Evolutionary conservation across 1,140 invertebrate genomes (phyloP), one percentile per base, ranked within the genome.

Genomic region (Drosophila nikananu): DNA sequence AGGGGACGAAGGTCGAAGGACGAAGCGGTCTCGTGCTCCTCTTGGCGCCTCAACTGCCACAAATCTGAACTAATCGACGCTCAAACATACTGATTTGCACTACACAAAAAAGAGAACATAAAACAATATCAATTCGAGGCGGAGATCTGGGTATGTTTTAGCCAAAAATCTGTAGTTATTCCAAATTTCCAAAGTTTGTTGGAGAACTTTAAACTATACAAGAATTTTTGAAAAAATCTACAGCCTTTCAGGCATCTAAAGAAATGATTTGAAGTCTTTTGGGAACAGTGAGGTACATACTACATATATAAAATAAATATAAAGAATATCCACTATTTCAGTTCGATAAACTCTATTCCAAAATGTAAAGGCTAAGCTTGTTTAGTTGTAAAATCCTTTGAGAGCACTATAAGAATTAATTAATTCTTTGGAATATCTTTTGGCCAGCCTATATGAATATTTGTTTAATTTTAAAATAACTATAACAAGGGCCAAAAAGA

Each of bases 1-100:
- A 46, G 37, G 70, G 70, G 30, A 39, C 37, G 67, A 19, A 52
- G 49, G 67, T 39, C 54, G 27, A 42, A 49, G 66, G 15, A 41
- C 32, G 54, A 39, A 23, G 32, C 32, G 66, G 27, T 72, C n/a
- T 60, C 12, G 70, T n/a, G 68, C 55, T 73, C 37, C 71, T 57
- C 27, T 61, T 27, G 55, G 46, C 30, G 70, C 46, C 37, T 73
- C 70, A 73, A 73, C 70, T 73, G 67, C 70, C 70, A 73, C 70
- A 49, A 60, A 42, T 73, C 70, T 72, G 67, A 51, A 61, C 70
- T 72, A 73, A 73, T 61, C 67, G 67, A 61, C 21, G 55, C 70
- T 73, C 67, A 73, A 73, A 73, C 70, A 73, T 73, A 52, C 70
- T 73, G 67, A 73, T 67, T 25, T 42, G n/a, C 44, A 35, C 67